Evolutionary conservation across 2,113 vertebrate species (phyloP), one percentile per base, ranked within the genome.

Genomic region (Dasyprocta punctata): DNA sequence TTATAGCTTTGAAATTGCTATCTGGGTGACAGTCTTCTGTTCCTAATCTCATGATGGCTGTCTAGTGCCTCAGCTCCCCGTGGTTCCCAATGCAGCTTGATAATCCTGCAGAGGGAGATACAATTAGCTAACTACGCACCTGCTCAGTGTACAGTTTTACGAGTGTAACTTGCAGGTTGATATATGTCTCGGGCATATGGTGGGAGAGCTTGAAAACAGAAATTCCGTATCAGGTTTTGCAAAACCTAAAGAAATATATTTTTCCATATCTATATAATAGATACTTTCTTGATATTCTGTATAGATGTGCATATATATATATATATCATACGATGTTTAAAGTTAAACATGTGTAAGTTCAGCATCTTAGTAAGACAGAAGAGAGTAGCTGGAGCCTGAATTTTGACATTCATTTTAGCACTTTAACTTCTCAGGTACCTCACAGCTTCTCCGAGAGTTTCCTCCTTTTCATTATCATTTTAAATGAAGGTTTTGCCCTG

Each of bases 1-100:
- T 97, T 98, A 97, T 96, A 92, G 96, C 95, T 97, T 90, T 96
- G 86, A 98, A 98, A 96, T 96, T 98, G 94, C 96, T 98, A 80
- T 93, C 97, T 97, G 84, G 97, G 96, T 97, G 96, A 97, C 95
- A 94, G 88, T 97, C 83, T 98, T 97, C 96, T 97, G 73, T 93
- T 97, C 94, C 86, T 96, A 94, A 97, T 97, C 95, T 97, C 97
- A 56, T 89, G 16, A 97, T 90, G 88, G 96, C 44, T 96, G 92
- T 94, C 95, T 97, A 87, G 96, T 93, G 94, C 49, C 58, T 94
- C 94, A 90, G 69, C 22, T 96, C 97, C 96, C 96, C 73, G 54
- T 80, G 86, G 95, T 63, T 98, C 92, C 92, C 75, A 41, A 14
- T 92, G 87, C 56, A 82, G 90, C 54, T 92, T 96, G 93, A 90